Conservation (phyloP, 1,140 invertebrate species). For the Drosophila tropicalis region DNA sequence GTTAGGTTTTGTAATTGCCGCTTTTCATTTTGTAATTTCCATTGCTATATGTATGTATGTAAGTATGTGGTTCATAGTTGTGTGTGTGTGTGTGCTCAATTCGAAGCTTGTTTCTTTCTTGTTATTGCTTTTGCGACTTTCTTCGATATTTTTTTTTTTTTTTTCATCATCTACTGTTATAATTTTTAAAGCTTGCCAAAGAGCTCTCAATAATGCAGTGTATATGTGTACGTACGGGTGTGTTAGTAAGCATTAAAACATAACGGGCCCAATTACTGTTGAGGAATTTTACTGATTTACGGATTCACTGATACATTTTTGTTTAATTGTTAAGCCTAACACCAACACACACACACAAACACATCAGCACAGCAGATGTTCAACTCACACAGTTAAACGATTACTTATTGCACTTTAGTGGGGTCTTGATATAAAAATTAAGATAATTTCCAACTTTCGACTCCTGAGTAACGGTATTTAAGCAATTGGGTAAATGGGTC, state of each 20-base stretch:
- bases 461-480: conserved; percentile 5
- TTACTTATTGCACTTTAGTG: background rate
- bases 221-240: conserved; percentile 25
- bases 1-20: conserved; percentile 69
- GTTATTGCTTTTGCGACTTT: conserved; percentile 69
- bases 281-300: conserved; percentile 42
- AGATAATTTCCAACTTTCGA: background rate
- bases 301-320: conserved; percentile 30
- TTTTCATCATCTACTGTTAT: conserved; percentile 61
- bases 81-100: conserved; percentile 67
- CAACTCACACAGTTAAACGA: background rate
- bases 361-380: background rate
- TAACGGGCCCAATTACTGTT: conserved; percentile 75
- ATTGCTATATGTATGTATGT: conserved; percentile 56
- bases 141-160: conserved; percentile 67
- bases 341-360: conserved; percentile 4
- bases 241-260: conserved; percentile 70
- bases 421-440: background rate
- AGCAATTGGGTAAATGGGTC: background rate
- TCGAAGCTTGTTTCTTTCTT: conserved; percentile 70
- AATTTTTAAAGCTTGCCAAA: conserved; percentile 55
- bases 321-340: conserved; percentile 35
- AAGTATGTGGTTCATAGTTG: conserved; percentile 55
- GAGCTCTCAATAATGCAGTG: conserved; percentile 61
- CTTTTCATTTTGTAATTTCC: conserved; percentile 75